phyloP scores from a whole-genome alignment of 1,140 invertebrate genomes.

The Leptinotarsa defecta region DNA sequence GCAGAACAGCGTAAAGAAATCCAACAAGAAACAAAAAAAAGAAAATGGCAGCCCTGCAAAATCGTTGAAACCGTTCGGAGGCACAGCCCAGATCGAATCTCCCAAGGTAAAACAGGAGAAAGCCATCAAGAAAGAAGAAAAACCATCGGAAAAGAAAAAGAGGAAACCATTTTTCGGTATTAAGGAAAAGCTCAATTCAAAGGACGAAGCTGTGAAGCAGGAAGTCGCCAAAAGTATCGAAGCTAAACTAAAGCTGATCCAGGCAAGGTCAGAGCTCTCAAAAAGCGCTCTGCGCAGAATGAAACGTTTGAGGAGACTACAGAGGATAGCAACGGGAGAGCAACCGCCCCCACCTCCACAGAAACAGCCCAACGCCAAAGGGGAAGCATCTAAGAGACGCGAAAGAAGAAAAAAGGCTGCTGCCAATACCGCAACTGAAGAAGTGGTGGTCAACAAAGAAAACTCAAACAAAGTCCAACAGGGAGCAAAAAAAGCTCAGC shows the following conservation, averaged over 20 bases:
- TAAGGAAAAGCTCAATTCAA: constrained; percentile 22
- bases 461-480: constrained; percentile 3
- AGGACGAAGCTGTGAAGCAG: constrained; percentile 29
- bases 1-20: constrained; percentile 29
- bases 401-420: constrained; percentile 24
- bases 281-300: constrained; percentile 45
- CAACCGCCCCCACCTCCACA: neutral
- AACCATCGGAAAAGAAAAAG: constrained; percentile 11
- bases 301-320: constrained; percentile 27
- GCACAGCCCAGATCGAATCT: constrained; percentile 30
- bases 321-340: constrained; percentile 25
- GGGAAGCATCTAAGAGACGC: constrained; percentile 24
- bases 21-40: constrained; percentile 32
- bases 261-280: constrained; percentile 24
- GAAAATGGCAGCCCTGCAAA: constrained; percentile 21
- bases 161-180: constrained; percentile 20
- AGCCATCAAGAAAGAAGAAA: constrained; percentile 12
- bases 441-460: neutral
- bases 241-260: constrained; percentile 34
- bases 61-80: constrained; percentile 35
- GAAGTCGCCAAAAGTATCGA: constrained; percentile 30
- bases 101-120: constrained; percentile 22
- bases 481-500: neutral
- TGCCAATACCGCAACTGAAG: constrained; percentile 20
- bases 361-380: constrained; percentile 21